A percentile compares a stretch with the other conserved stretches of the same genome.
Evolutionary conservation across 2,113 vertebrate genomes (phyloP).

Genomic region (Dinomys branickii): DNA sequence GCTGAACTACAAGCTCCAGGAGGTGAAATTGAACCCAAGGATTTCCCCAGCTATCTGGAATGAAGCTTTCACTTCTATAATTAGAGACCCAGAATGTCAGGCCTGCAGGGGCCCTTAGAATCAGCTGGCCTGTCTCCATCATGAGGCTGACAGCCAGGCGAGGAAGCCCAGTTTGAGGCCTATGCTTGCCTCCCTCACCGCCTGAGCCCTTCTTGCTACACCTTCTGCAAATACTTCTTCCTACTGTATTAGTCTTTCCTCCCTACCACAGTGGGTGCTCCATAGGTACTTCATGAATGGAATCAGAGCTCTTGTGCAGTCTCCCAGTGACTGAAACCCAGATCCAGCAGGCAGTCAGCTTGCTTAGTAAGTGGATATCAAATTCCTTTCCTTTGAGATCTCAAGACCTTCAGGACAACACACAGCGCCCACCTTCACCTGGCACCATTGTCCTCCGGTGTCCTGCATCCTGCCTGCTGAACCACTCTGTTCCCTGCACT

Average conservation of each 20-base stretch:
- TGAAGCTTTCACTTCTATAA: conserved; percentile 64
- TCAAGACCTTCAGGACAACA: neutral
- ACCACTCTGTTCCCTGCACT: neutral
- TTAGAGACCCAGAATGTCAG: conserved; percentile 69
- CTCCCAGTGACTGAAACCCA: neutral
- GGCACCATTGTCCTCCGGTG: neutral
- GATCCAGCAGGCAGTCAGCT: neutral
- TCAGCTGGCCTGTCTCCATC: conserved; percentile 72
- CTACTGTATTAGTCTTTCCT: neutral
- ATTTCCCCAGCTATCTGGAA: conserved; percentile 58
- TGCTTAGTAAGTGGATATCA: neutral
- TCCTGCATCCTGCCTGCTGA: neutral
- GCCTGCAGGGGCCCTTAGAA: conserved; percentile 45
- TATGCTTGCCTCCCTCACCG: neutral
- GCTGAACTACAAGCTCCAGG: neutral
- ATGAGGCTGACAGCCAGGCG: conserved; percentile 40
- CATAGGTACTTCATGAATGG: neutral
- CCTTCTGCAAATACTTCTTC: neutral
- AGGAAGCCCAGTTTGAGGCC: conserved; percentile 24
- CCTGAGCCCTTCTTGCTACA: neutral
- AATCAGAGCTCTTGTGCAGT: neutral
- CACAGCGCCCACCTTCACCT: neutral
- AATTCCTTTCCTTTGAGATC: conserved; percentile 14
- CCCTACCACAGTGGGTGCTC: neutral
- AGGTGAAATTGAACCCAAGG: conserved; percentile 59